Evolutionary conservation across 2,888 invertebrate genomes (phyloP), one percentile per base, ranked within the genome.

Genomic region (Ophion costatus): DNA sequence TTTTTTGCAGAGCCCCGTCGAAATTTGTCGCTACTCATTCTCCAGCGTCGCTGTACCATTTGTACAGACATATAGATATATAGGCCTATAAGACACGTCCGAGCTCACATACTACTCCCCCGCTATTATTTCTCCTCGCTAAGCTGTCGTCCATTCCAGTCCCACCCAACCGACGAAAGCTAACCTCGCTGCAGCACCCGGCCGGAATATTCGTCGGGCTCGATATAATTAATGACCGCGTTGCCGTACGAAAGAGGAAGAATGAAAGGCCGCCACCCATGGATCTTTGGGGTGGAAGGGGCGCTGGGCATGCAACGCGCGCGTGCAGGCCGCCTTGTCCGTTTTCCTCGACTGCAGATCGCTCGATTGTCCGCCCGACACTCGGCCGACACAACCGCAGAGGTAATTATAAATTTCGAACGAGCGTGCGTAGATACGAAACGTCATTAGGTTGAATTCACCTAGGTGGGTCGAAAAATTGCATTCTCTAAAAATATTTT

Each of bases 141-240:
- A 73, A 80, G 77, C 85, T 83, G 85, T 85, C 85, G 82, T 75
- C 83, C 75, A 63, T 82, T 77, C 71, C 22, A 73, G 76, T 82
- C 61, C 80, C 85, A 80, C 71, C 82, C 83, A 67, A 45, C 76
- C 79, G 69, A 85, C 82, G 83, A 80, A 76, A 83, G 80, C 83
- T 67, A 74, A 66, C 75, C 20, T 22, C 38, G 75, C 61, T 79
- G 59, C 63, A 67, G 56, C 33, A 33, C 67, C n/a, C 20, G 66
- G 38, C 64, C 61, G 29, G 75, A 69, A 64, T 85, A 82, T 82
- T 85, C 82, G 75, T 80, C 82, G 85, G 80, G 85, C 73, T 85
- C 85, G 82, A 85, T 85, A 77, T 85, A 85, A 85, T 85, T 85
- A 85, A 85, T 85, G 85, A 80, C 85, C 83, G 74, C 75, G 82